These are phyloP conservation scores for Orthochromis indermauri DNA, from an alignment of 2,113 vertebrate species.

Conservation along the genomic window DNA sequence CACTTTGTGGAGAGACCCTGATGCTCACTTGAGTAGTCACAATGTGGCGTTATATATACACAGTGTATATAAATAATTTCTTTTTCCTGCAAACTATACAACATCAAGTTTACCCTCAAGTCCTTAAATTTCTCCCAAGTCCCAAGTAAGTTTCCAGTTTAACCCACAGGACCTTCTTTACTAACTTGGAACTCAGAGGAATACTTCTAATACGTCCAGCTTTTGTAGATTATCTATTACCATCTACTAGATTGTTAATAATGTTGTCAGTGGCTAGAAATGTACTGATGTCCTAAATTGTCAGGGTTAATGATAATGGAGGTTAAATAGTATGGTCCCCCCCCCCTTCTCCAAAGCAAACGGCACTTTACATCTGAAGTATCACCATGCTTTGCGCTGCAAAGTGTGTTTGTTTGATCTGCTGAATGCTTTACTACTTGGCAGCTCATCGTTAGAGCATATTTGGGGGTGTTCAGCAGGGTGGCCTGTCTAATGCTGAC, in stretches of 20 bases:
- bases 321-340: slow-evolving; percentile 3
- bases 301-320: slow-evolving; percentile 20
- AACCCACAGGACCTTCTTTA: not conserved
- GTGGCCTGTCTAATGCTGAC: slow-evolving; percentile 3
- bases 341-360: not conserved
- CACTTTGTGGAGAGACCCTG: not conserved
- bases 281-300: not conserved
- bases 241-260: not conserved
- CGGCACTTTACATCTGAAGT: not conserved
- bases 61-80: not conserved
- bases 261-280: not conserved
- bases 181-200: not conserved
- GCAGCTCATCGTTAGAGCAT: not conserved
- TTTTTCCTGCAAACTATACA: not conserved
- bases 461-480: not conserved
- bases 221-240: not conserved
- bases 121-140: not conserved
- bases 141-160: not conserved
- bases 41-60: not conserved
- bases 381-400: not conserved
- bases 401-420: not conserved
- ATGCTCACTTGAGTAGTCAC: not conserved
- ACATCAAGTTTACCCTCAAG: not conserved
- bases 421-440: not conserved
- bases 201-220: not conserved